Evolutionary conservation across 2,888 invertebrate species (phyloP).

Genomic region (Coenonympha arcania): DNA sequence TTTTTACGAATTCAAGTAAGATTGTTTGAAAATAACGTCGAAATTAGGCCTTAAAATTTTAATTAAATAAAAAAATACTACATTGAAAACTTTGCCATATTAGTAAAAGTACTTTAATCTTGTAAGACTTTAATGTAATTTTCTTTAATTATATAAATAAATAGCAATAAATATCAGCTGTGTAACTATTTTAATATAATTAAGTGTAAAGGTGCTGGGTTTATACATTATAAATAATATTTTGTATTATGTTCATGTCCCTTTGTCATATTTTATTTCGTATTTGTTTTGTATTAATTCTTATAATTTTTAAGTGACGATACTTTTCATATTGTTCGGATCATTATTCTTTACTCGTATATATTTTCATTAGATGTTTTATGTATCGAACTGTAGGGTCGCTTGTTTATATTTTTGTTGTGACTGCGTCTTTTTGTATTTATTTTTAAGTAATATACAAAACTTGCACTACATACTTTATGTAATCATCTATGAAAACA

Average conservation of each 20-base stretch:
- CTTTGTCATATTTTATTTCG: conserved; percentile 61
- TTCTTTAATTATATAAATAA: conserved; percentile 50
- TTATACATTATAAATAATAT: conserved; percentile 63
- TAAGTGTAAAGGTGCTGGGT: conserved; percentile 72
- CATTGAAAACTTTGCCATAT: conserved; percentile 75
- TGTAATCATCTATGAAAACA: conserved; percentile 21
- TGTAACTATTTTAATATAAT: conserved; percentile 67
- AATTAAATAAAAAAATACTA: conserved; percentile 55
- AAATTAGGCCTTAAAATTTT: conserved; percentile 53
- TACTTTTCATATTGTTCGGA: conserved; percentile 65
- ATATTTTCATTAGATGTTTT: conserved; percentile 32
- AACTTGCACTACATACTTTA: conserved; percentile 28
- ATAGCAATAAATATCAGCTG: conserved; percentile 58
- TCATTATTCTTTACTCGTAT: conserved; percentile 47
- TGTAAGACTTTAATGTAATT: conserved; percentile 65
- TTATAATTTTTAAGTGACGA: conserved; percentile 53
- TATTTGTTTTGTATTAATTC: conserved; percentile 61
- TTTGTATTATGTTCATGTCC: conserved; percentile 66
- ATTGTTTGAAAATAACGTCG: conserved; percentile 49
- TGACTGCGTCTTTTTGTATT: conserved; percentile 31
- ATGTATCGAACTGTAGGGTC: conserved; percentile 29
- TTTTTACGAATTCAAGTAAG: conserved; percentile 56
- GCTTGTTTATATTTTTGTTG: conserved; percentile 30
- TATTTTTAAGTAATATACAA: conserved; percentile 28
- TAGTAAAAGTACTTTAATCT: conserved; percentile 71